phyloP scores from a whole-genome alignment of 2,888 invertebrate genomes.

The Polyploca ridens region DNA sequence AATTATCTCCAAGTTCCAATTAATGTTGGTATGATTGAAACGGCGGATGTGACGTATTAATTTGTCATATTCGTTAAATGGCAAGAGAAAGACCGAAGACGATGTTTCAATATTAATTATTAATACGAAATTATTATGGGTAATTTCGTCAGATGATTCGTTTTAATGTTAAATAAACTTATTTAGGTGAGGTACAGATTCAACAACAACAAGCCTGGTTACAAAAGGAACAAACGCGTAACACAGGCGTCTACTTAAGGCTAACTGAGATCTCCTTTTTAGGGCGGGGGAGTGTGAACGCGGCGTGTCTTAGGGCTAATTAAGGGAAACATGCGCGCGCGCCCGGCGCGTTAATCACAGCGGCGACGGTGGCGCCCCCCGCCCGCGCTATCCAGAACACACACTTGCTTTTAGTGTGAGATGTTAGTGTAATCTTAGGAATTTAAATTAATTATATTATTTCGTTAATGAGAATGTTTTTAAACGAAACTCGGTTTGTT shows the following conservation, averaged over 20 bases:
- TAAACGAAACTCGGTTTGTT: constrained; percentile 10
- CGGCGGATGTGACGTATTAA: constrained; percentile 48
- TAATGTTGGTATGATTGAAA: constrained; percentile 58
- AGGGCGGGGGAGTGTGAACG: constrained; percentile 71
- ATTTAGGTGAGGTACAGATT: constrained; percentile 37
- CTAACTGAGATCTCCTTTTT: constrained; percentile 77
- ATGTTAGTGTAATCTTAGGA: constrained; percentile 75
- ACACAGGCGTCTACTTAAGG: constrained; percentile 64
- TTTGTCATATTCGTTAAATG: constrained; percentile 30
- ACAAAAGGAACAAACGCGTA: constrained; percentile 53
- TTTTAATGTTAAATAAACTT: constrained; percentile 4
- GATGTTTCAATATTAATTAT: background rate
- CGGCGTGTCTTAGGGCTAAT: constrained; percentile 75
- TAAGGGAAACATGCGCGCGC: constrained; percentile 78
- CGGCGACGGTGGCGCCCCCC: constrained; percentile 48
- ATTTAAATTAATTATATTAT: constrained; percentile 74
- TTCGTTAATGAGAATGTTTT: constrained; percentile 57
- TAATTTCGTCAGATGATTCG: background rate
- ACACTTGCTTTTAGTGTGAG: constrained; percentile 77
- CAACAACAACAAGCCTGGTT: constrained; percentile 44
- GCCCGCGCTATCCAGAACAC: constrained; percentile 54
- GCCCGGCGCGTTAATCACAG: constrained; percentile 68
- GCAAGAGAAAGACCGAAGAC: background rate
- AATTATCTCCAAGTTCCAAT: constrained; percentile 53
- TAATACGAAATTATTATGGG: no score